Conservation (phyloP, 2,113 vertebrate species). For the Poeciliopsis occidentalis region DNA sequence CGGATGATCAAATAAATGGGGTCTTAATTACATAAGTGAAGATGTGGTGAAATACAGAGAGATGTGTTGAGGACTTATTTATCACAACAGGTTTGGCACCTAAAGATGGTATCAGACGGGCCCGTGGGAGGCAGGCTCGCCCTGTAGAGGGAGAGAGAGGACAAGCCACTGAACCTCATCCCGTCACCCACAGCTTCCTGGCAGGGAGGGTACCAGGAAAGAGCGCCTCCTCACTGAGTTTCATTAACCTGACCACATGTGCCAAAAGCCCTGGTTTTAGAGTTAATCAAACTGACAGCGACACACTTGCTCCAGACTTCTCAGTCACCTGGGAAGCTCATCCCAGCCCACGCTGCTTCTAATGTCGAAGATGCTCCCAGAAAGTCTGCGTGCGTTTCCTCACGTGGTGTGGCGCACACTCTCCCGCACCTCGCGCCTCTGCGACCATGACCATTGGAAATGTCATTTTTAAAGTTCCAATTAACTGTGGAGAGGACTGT, state of each 20-base stretch:
- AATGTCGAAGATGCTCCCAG: conserved; percentile 35
- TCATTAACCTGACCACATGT: conserved; percentile 85
- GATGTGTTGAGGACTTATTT: conserved; percentile 25
- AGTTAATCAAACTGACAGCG: conserved; percentile 80
- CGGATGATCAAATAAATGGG: conserved; percentile 14
- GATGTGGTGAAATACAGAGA: conserved; percentile 6
- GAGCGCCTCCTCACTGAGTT: conserved; percentile 79
- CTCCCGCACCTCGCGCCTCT: conserved; percentile 23
- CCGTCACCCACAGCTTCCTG: conserved; percentile 78
- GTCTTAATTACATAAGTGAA: conserved; percentile 11
- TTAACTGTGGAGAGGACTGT: conserved; percentile 61
- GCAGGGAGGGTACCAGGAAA: conserved; percentile 69
- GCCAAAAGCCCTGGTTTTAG: conserved; percentile 78
- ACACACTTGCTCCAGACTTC: conserved; percentile 66
- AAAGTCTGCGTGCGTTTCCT: conserved; percentile 44
- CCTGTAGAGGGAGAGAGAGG: conserved; percentile 42
- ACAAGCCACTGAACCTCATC: conserved; percentile 75
- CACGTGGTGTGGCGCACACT: conserved; percentile 17
- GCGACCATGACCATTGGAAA: conserved; percentile 45
- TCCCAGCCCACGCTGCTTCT: conserved; percentile 56
- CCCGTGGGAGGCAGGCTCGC: conserved; percentile 39
- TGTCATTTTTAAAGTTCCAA: conserved; percentile 63
- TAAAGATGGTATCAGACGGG: conserved; percentile 60
- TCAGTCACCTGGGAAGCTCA: conserved; percentile 71
- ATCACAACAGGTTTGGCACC: conserved; percentile 43